These are phyloP conservation scores for Athripsodes cinereus DNA, from an alignment of 2,888 invertebrate species.

Conservation along the genomic window DNA sequence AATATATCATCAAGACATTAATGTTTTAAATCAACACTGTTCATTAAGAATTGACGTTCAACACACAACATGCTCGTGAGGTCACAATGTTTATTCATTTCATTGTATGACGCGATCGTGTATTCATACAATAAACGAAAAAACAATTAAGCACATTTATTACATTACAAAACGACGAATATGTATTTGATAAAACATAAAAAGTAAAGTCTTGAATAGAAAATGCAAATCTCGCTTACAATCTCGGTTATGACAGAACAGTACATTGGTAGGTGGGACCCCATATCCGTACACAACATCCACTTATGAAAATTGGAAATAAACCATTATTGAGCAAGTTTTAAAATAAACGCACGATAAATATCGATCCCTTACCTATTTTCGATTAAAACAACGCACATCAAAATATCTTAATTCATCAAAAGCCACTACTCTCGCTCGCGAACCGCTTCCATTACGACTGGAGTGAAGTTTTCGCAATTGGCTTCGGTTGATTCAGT, in stretches of 20 bases:
- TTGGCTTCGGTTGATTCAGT: no score
- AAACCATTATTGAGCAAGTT: no score
- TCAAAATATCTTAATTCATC: constrained; percentile 11
- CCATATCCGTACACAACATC: constrained; percentile 10
- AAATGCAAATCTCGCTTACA: constrained; percentile 9
- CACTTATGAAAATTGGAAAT: no score
- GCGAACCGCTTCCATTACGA: constrained; percentile 21
- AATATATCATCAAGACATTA: no score
- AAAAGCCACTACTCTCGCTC: constrained; percentile 16
- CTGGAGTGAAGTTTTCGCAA: constrained; percentile 17
- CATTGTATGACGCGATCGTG: constrained; percentile 3
- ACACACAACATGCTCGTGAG: constrained; percentile 20
- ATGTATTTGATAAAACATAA: neutral
- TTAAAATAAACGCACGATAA: constrained; percentile 1
- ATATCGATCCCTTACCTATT: constrained; percentile 12
- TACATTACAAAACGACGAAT: neutral
- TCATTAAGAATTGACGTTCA: constrained; percentile 10
- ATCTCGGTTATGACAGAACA: constrained; percentile 21
- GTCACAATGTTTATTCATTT: constrained; percentile 23
- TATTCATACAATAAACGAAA: no score
- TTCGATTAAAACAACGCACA: constrained; percentile 14
- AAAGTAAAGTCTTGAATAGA: neutral
- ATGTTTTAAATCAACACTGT: neutral
- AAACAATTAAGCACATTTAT: neutral
- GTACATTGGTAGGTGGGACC: constrained; percentile 22